Conservation (phyloP, 2,888 invertebrate genomes). For the Callosobruchus maculatus region DNA sequence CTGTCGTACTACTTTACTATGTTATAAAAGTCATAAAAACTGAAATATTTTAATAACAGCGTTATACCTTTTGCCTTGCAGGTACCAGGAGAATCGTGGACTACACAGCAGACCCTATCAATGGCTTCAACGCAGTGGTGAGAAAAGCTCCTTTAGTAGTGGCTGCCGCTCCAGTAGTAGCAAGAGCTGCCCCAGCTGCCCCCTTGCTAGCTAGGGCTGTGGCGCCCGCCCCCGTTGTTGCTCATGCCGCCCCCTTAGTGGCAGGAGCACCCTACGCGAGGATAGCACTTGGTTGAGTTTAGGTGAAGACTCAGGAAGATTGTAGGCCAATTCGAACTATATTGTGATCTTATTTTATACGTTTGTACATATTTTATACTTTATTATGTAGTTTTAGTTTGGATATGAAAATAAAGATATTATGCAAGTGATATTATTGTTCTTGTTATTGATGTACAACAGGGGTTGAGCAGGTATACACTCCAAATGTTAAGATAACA, state of each 20-base stretch:
- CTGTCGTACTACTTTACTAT: too few species aligned
- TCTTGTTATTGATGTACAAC: too few species aligned
- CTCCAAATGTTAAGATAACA: too few species aligned
- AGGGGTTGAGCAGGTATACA: too few species aligned
- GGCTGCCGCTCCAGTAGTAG: conserved; percentile 31
- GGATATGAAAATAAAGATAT: not conserved
- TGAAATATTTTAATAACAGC: too few species aligned
- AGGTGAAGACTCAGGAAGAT: not conserved
- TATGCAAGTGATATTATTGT: not conserved
- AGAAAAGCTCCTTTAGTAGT: conserved; percentile 50
- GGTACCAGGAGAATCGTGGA: conserved; percentile 58
- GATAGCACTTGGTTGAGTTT: not conserved
- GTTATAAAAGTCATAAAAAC: too few species aligned
- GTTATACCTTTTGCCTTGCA: conserved; percentile 53
- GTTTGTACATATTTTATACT: not conserved
- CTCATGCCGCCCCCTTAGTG: not conserved
- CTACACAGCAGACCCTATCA: conserved; percentile 37
- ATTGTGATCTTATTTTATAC: not conserved
- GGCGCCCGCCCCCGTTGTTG: not conserved
- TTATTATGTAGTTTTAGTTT: not conserved
- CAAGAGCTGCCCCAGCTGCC: not conserved
- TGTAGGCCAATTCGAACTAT: not conserved
- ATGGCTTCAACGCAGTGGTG: conserved; percentile 58
- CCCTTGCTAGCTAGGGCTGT: not conserved
- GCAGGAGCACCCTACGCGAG: not conserved